Evolutionary conservation across 2,888 invertebrate genomes (phyloP).

Genomic region (Rhodophaea formosa): DNA sequence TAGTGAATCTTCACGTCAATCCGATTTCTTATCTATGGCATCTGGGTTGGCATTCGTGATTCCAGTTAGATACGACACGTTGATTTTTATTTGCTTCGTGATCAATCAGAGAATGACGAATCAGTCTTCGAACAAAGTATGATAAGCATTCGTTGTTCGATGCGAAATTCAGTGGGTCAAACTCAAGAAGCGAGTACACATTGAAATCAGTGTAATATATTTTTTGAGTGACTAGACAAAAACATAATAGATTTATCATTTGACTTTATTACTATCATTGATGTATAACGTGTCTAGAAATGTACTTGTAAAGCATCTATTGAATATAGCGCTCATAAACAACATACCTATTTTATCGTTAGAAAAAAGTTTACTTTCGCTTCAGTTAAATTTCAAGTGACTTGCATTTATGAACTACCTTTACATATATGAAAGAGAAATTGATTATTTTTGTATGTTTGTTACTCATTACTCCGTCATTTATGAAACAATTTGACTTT

Average conservation of each 20-base stretch:
- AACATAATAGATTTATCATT: conserved; percentile 14
- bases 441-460: too few relatives aligned
- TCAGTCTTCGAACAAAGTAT: conserved; percentile 51
- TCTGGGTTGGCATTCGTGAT: conserved; percentile 71
- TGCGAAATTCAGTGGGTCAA: conserved; percentile 44
- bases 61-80: conserved; percentile 55
- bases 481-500: too few relatives aligned
- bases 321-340: too few relatives aligned
- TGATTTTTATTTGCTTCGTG: conserved; percentile 64
- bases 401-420: too few relatives aligned
- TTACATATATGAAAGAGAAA: too few relatives aligned
- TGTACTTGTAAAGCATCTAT: too few relatives aligned
- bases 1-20: conserved; percentile 69
- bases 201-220: conserved; percentile 14
- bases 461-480: too few relatives aligned
- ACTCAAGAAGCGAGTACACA: conserved; percentile 29
- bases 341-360: too few relatives aligned
- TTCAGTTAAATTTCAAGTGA: too few relatives aligned
- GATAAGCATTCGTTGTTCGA: conserved; percentile 39
- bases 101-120: conserved; percentile 63
- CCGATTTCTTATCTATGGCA: conserved; percentile 63
- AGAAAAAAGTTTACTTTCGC: too few relatives aligned
- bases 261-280: background rate
- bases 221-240: background rate
- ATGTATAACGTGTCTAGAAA: background rate